phyloP scores from a whole-genome alignment of 2,113 vertebrate species.

The Hydropotes inermis region DNA sequence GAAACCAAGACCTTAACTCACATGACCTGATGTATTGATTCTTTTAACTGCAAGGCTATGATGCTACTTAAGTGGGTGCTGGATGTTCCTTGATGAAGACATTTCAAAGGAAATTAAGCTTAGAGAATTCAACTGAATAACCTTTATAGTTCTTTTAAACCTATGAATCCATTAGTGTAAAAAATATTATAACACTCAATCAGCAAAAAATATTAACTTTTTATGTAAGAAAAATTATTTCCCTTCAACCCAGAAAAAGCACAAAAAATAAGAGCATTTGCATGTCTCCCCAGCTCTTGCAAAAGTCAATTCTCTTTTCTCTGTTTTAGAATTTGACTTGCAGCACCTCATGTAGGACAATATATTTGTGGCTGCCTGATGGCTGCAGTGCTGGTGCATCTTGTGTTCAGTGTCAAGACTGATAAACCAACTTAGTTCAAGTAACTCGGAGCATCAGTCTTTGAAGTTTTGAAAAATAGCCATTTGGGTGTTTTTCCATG shows the following conservation, averaged over 20 bases:
- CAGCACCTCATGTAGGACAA: neutral
- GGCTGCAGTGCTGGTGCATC: neutral
- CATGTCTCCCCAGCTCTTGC: neutral
- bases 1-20: neutral
- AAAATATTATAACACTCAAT: constrained; percentile 2
- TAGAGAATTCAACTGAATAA: neutral
- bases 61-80: neutral
- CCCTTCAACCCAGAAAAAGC: neutral
- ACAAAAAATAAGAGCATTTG: neutral
- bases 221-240: neutral
- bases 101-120: neutral
- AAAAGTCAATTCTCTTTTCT: neutral
- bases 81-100: neutral
- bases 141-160: neutral
- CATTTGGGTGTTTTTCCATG: neutral
- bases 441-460: constrained; percentile 1
- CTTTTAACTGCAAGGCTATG: neutral
- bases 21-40: neutral
- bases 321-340: neutral
- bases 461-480: constrained; percentile 47
- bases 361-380: neutral
- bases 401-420: neutral
- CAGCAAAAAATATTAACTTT: neutral
- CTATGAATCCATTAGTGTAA: neutral
- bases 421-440: neutral